Evolutionary conservation across 1,140 invertebrate genomes (phyloP).

Genomic region (Neodiprion fabricii): DNA sequence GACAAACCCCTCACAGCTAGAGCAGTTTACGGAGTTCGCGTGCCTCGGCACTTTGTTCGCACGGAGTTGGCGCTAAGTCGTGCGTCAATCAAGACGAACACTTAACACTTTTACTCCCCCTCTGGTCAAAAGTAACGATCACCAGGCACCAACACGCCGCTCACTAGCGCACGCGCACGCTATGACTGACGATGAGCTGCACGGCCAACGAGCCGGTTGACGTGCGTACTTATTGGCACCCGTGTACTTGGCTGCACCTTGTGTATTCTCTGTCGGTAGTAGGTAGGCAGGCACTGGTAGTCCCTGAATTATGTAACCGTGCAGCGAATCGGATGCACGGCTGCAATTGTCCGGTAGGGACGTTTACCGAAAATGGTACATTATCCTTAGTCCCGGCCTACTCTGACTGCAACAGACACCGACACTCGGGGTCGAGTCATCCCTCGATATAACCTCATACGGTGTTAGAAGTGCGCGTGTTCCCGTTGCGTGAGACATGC

Average conservation of each 20-base stretch:
- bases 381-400: too few species aligned
- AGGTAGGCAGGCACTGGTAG: too few species aligned
- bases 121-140: constrained; percentile 7
- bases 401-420: too few species aligned
- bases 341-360: too few species aligned
- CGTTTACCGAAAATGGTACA: too few species aligned
- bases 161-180: neutral
- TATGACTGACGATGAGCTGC: neutral
- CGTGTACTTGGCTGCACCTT: too few species aligned
- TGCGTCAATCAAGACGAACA: constrained; percentile 7
- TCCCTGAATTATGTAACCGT: too few species aligned
- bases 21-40: constrained; percentile 3
- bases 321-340: too few species aligned
- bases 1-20: neutral
- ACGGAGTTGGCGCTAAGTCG: constrained; percentile 6
- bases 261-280: too few species aligned
- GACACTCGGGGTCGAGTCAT: neutral
- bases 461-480: neutral
- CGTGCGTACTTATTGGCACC: too few species aligned
- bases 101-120: neutral
- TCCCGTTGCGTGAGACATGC: neutral
- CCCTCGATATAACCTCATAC: neutral
- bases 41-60: constrained; percentile 4
- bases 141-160: neutral
- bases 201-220: neutral